These are phyloP conservation scores for Strigops habroptila DNA, from an alignment of 2,113 vertebrate genomes.

Conservation along the genomic window DNA sequence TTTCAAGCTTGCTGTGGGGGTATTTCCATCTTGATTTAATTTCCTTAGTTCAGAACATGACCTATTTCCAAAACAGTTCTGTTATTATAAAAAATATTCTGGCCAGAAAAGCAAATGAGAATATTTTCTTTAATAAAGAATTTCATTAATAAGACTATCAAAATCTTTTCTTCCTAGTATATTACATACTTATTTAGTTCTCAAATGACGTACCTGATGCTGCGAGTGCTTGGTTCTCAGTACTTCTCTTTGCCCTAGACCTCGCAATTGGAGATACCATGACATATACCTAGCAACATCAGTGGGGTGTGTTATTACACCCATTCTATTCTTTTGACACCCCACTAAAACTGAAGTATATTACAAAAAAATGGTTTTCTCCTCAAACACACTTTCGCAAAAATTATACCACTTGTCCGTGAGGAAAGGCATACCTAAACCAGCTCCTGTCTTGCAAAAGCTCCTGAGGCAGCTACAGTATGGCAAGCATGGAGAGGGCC, in stretches of 20 bases:
- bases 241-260: not conserved
- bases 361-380: not conserved
- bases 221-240: not conserved
- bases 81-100: not conserved
- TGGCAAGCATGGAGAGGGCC: not conserved
- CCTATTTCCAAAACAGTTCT: not conserved
- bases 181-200: not conserved
- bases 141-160: not conserved
- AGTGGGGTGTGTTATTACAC: not conserved
- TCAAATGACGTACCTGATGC: not conserved
- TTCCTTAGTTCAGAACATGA: not conserved
- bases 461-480: not conserved
- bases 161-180: not conserved
- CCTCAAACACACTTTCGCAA: not conserved
- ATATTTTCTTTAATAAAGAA: not conserved
- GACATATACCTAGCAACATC: not conserved
- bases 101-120: not conserved
- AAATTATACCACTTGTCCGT: not conserved
- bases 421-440: not conserved
- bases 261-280: not conserved
- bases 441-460: not conserved
- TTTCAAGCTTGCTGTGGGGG: not conserved
- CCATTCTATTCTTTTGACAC: not conserved
- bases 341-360: not conserved
- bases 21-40: not conserved